Conservation (phyloP, 2,113 vertebrate species). For the Todiramphus chloris region DNA sequence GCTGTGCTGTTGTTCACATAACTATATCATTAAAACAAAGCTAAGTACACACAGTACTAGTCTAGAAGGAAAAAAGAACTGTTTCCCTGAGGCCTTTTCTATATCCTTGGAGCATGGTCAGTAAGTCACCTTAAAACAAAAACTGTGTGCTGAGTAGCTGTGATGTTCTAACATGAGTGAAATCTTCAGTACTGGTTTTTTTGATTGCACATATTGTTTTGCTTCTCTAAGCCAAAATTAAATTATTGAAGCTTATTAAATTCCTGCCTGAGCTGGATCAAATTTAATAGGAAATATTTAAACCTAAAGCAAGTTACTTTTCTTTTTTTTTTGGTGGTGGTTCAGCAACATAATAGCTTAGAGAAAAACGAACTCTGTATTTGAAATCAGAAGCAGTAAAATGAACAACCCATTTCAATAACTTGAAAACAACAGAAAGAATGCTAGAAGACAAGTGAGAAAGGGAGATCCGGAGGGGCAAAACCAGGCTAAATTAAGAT, state of each 20-base stretch:
- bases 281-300: slow-evolving; percentile 65
- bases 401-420: background rate
- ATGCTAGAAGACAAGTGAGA: background rate
- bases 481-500: slow-evolving; percentile 9
- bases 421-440: slow-evolving; percentile 2
- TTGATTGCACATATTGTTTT: slow-evolving; percentile 31
- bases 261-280: slow-evolving; percentile 26
- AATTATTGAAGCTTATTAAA: slow-evolving; percentile 54
- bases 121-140: slow-evolving; percentile 15
- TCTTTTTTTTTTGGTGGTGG: background rate
- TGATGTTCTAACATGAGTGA: background rate
- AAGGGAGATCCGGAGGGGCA: background rate
- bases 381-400: slow-evolving; percentile 21
- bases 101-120: background rate
- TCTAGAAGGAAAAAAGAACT: background rate
- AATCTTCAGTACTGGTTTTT: background rate
- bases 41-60: background rate
- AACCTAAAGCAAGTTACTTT: slow-evolving; percentile 50
- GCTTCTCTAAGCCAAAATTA: slow-evolving; percentile 53
- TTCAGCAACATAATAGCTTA: slow-evolving; percentile 30
- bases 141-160: background rate
- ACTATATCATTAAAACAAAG: background rate
- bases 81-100: background rate
- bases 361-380: slow-evolving; percentile 15
- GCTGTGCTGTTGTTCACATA: background rate